phyloP scores from a whole-genome alignment of 2,797 vertebrate species.

The Diglossa cyanea region DNA sequence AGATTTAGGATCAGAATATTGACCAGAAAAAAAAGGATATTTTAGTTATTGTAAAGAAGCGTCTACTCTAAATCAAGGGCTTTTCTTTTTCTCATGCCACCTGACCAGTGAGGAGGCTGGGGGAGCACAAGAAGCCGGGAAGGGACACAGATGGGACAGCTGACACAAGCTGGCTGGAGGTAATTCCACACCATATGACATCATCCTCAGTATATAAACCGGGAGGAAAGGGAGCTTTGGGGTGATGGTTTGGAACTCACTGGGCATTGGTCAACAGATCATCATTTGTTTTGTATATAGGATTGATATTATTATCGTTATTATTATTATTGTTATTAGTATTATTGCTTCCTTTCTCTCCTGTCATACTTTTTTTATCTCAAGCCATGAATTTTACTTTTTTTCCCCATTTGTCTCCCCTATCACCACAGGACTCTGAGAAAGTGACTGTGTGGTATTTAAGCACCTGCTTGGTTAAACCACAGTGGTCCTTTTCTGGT shows the following conservation, averaged over 20 bases:
- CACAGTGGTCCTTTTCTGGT: too few species aligned
- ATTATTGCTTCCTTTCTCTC: background rate
- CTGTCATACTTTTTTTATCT: background rate
- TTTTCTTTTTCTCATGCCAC: background rate
- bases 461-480: background rate
- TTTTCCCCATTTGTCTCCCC: background rate
- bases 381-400: background rate
- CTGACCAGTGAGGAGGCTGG: background rate
- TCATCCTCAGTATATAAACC: background rate
- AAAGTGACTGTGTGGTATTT: background rate
- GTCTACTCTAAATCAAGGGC: background rate
- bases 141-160: background rate
- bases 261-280: background rate
- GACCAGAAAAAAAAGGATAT: background rate
- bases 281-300: background rate
- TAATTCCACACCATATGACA: background rate
- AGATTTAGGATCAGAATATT: background rate
- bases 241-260: background rate
- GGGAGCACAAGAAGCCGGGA: background rate
- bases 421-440: fast-evolving
- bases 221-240: background rate
- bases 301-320: background rate
- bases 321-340: background rate
- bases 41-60: background rate
- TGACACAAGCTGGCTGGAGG: background rate